A percentile compares a stretch with the other conserved stretches of the same genome.
phyloP scores from a whole-genome alignment of 2,888 invertebrate species.

The Heliconius erato region DNA sequence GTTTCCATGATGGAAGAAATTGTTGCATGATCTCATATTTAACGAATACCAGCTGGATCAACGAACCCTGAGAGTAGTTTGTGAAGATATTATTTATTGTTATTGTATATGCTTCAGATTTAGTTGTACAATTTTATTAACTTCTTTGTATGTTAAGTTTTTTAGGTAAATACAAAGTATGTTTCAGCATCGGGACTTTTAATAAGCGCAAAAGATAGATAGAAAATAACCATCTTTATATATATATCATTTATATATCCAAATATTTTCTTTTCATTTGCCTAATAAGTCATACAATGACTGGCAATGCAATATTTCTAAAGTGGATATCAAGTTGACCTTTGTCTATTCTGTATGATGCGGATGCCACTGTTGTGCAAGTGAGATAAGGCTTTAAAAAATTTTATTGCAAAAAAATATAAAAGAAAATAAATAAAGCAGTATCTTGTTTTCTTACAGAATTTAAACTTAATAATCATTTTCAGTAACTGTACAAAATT shows the following conservation, averaged over 20 bases:
- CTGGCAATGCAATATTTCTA: too few relatives aligned
- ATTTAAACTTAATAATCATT: neutral
- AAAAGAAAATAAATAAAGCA: neutral
- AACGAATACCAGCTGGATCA: conserved; percentile 36
- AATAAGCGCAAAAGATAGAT: neutral
- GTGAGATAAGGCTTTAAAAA: too few relatives aligned
- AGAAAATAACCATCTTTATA: too few relatives aligned
- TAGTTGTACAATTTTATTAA: neutral
- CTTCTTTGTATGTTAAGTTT: neutral
- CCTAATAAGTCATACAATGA: too few relatives aligned
- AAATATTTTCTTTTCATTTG: too few relatives aligned
- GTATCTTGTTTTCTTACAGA: neutral
- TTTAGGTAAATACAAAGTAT: neutral
- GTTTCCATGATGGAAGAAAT: conserved; percentile 62
- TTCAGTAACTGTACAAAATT: neutral
- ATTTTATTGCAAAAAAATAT: too few relatives aligned
- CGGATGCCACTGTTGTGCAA: too few relatives aligned
- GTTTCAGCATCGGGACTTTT: neutral
- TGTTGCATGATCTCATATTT: conserved; percentile 51
- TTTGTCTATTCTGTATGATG: too few relatives aligned
- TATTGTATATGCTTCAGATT: neutral
- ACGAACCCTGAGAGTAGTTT: conserved; percentile 1
- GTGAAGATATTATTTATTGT: conserved; percentile 9
- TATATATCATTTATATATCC: neutral
- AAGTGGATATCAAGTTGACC: too few relatives aligned